phyloP scores from a whole-genome alignment of 1,140 invertebrate species.

The Octopus bimaculoides region DNA sequence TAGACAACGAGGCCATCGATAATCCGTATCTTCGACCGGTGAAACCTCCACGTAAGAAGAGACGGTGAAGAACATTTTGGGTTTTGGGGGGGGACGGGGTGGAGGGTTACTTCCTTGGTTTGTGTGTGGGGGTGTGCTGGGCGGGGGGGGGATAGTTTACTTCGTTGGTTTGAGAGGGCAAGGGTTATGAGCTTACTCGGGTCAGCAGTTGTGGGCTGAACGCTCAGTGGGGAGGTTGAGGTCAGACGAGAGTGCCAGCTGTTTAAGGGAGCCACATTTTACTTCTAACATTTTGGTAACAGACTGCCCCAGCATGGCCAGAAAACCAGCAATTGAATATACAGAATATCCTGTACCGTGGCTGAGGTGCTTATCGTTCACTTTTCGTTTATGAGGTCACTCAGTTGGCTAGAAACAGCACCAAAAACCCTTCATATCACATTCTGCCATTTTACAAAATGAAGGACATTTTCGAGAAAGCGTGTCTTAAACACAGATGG shows the following conservation, averaged over 20 bases:
- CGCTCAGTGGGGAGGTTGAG: not conserved
- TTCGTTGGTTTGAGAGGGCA: not conserved
- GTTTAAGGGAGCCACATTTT: too few relatives aligned
- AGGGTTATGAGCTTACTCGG: not conserved
- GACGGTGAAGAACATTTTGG: slow-evolving; percentile 5
- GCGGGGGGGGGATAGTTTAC: not conserved
- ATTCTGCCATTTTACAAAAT: too few relatives aligned
- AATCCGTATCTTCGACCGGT: slow-evolving; percentile 84
- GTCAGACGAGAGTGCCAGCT: not conserved
- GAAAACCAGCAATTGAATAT: too few relatives aligned
- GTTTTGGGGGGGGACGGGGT: not conserved
- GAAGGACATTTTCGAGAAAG: too few relatives aligned
- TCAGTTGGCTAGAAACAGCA: too few relatives aligned
- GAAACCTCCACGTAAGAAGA: slow-evolving; percentile 64
- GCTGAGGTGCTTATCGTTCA: too few relatives aligned
- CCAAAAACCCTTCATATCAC: too few relatives aligned
- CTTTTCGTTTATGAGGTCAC: too few relatives aligned
- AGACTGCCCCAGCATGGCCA: too few relatives aligned
- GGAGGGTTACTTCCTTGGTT: not conserved
- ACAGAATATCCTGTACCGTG: too few relatives aligned
- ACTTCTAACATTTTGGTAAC: too few relatives aligned
- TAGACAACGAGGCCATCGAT: slow-evolving; percentile 66
- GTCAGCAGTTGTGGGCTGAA: not conserved
- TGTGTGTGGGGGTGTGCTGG: not conserved
- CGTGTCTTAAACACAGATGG: too few relatives aligned